Evolutionary conservation across 1,140 invertebrate species (phyloP).

Genomic region (fruit fly (Drosophila melanogaster)): Release_6_plus_ISO1_MT NT_033779.5:21928501-21929000

Average conservation of each 20-base stretch:
- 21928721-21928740: too few relatives aligned
- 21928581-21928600: too few relatives aligned
- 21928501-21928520: too few relatives aligned
- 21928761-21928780: slow-evolving; percentile 8
- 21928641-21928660: too few relatives aligned
- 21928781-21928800: slow-evolving; percentile 1
- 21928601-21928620: too few relatives aligned
- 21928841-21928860: slow-evolving; percentile 74
- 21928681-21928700: too few relatives aligned
- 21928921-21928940: slow-evolving; percentile 77
- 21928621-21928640: too few relatives aligned
- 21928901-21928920: slow-evolving; percentile 56
- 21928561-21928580: too few relatives aligned
- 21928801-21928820: too few relatives aligned
- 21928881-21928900: slow-evolving; percentile 44
- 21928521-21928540: background rate
- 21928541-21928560: background rate
- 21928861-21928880: slow-evolving; percentile 68
- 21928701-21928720: too few relatives aligned
- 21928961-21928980: slow-evolving; percentile 85
- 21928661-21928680: too few relatives aligned
- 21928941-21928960: slow-evolving; percentile 84
- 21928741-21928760: too few relatives aligned
- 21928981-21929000: slow-evolving; percentile 84
- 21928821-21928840: slow-evolving; percentile 74